Conservation (phyloP, 2,888 invertebrate species). For the Drosophila gaucha region DNA sequence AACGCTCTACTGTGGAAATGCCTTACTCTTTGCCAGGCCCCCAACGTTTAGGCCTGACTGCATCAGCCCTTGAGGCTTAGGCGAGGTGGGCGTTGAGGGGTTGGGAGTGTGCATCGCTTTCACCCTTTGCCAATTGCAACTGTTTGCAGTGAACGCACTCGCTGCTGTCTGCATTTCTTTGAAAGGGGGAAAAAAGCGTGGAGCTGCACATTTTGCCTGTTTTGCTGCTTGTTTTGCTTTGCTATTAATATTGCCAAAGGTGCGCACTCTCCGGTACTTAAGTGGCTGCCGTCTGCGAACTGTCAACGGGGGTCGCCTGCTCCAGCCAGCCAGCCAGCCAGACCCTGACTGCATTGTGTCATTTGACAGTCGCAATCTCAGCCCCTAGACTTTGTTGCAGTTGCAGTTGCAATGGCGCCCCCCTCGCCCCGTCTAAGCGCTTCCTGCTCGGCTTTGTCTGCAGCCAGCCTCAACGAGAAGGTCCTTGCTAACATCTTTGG, state of each 20-base stretch:
- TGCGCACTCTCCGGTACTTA: slow-evolving; percentile 77
- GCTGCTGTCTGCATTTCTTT: slow-evolving; percentile 19
- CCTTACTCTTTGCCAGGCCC: slow-evolving; percentile 7
- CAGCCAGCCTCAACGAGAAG: too few relatives aligned
- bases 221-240: slow-evolving; percentile 55
- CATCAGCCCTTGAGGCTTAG: slow-evolving; percentile 15
- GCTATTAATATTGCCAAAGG: slow-evolving; percentile 80
- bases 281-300: slow-evolving; percentile 78
- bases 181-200: background rate
- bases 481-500: slow-evolving; percentile 28
- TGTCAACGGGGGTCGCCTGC: slow-evolving; percentile 68
- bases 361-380: slow-evolving; percentile 67
- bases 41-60: slow-evolving; percentile 47
- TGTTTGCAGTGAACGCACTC: slow-evolving; percentile 54
- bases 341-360: slow-evolving; percentile 63
- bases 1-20: slow-evolving; percentile 13
- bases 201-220: slow-evolving; percentile 48
- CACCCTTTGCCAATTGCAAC: slow-evolving; percentile 18
- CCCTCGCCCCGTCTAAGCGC: slow-evolving; percentile 3
- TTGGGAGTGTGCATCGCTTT: slow-evolving; percentile 3
- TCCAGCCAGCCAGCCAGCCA: slow-evolving; percentile 8
- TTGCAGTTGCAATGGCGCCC: slow-evolving; percentile 17
- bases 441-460: slow-evolving; percentile 18
- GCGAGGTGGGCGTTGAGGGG: background rate
- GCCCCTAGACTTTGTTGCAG: slow-evolving; percentile 15